Conservation (phyloP, 2,797 vertebrate species). For the Xiphorhynchus erythropygius region DNA sequence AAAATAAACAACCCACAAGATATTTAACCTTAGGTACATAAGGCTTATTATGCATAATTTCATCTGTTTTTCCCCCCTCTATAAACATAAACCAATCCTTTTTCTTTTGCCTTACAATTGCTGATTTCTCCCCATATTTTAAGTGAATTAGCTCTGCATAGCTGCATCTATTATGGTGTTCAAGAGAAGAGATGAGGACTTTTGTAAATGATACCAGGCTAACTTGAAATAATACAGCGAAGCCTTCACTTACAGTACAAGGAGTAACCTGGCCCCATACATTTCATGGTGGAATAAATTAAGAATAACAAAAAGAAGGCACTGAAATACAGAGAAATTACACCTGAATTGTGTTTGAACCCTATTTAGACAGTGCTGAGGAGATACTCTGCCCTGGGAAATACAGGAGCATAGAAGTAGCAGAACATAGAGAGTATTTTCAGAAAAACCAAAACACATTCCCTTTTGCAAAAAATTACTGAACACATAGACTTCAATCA, state of each 20-base stretch:
- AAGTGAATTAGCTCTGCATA: constrained; percentile 4
- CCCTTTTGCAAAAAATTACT: not conserved
- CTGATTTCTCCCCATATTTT: not conserved
- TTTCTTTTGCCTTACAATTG: not conserved
- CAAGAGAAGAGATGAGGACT: not conserved
- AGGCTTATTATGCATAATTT: not conserved
- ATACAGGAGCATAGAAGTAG: not conserved
- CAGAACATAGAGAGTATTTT: not conserved
- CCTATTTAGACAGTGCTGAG: not conserved
- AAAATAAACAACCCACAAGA: not conserved
- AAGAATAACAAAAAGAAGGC: not conserved
- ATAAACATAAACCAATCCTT: not conserved
- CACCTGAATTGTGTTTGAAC: not conserved
- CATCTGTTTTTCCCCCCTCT: not conserved
- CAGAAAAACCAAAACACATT: not conserved
- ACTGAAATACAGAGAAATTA: not conserved
- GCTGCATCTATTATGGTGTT: not conserved
- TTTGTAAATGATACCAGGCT: not conserved
- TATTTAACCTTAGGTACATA: not conserved
- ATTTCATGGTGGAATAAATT: not conserved
- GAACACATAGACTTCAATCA: not conserved
- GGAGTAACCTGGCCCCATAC: not conserved
- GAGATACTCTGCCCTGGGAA: not conserved
- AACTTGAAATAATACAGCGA: constrained; percentile 8
- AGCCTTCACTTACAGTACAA: not conserved